Evolutionary conservation across 2,888 invertebrate species (phyloP), one percentile per base, ranked within the genome.

Genomic region (Leptinotarsa peninsularis): DNA sequence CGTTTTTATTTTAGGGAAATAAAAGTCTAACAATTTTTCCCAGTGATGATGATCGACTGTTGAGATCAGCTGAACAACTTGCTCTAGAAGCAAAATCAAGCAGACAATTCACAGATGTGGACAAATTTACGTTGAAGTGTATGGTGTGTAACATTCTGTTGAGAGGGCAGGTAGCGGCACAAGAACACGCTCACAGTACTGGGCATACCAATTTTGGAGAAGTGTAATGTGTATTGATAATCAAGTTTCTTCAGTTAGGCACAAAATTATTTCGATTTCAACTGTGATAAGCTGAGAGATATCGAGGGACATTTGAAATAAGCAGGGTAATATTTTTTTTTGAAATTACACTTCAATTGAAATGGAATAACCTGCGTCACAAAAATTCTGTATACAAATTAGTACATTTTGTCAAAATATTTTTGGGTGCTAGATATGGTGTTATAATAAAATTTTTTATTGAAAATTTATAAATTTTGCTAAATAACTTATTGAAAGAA

Each of bases 61-160:
- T 95, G 78, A 89, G 91, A 72, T 94, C 96, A 88, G 98, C 98
- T 0, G 92, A 95, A 82, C 94, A 95, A 83, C 86, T 98, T 68
- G 97, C 96, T 0, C 90, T 91, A 72, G 97, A 98, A 89, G 97
- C 97, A 0, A 95, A 96, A 87, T 94, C 95, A 0, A 95, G 95
- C 78, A 91, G 95, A 77, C 97, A 98, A 88, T 98, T 93, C 87
- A 98, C 98, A 0, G 97, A 98, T 89, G 92, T 97, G 5, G 92
- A 94, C 85, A 95, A 94, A 84, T 97, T 98, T 84, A 93, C 94
- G 0, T 88, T 98, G 17, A 93, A 94, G 80, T 98, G 98, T 87
- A 89, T 93, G 85, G 91, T 93, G n/a, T 98, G 98, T 86, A 91
- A 95, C 82, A 89, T 91, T 49, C 89, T 92, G 81, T 89, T 98